A percentile compares a stretch with the other conserved stretches of the same genome.
These are phyloP conservation scores for Psittacara wagleri DNA, from an alignment of 2,113 vertebrate genomes.

Conservation along the genomic window DNA sequence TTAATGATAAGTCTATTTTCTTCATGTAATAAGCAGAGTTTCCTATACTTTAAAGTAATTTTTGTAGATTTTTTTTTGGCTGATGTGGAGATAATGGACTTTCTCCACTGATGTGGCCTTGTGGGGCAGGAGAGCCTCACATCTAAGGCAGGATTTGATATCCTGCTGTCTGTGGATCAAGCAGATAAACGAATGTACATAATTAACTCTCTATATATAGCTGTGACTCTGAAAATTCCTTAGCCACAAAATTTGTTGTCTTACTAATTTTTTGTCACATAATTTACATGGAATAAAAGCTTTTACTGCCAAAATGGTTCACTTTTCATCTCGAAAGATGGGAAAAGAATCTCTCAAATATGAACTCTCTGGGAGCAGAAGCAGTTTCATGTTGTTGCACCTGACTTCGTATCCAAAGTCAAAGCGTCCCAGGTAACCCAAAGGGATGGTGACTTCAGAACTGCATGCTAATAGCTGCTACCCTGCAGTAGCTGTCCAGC, in stretches of 20 bases:
- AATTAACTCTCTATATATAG: neutral
- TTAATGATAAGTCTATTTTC: neutral
- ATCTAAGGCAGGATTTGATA: neutral
- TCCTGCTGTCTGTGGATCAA: neutral
- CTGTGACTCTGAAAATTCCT: neutral
- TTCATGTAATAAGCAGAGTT: neutral
- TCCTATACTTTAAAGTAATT: neutral
- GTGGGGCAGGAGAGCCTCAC: neutral
- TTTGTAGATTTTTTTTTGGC: neutral
- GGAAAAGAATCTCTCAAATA: neutral
- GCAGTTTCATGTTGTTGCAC: neutral
- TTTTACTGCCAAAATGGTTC: neutral
- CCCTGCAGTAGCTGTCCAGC: neutral
- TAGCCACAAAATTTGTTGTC: neutral
- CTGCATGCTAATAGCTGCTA: neutral
- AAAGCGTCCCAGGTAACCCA: neutral
- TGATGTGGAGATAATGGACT: neutral
- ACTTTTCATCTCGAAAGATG: neutral
- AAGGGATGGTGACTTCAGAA: neutral
- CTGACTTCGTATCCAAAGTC: neutral
- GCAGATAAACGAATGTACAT: neutral
- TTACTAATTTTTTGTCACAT: neutral
- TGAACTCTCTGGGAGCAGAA: neutral
- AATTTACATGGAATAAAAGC: conserved; percentile 2
- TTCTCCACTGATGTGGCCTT: neutral